Evolutionary conservation across 2,113 vertebrate genomes (phyloP).

Genomic region (Malurus alboscapulatus): DNA sequence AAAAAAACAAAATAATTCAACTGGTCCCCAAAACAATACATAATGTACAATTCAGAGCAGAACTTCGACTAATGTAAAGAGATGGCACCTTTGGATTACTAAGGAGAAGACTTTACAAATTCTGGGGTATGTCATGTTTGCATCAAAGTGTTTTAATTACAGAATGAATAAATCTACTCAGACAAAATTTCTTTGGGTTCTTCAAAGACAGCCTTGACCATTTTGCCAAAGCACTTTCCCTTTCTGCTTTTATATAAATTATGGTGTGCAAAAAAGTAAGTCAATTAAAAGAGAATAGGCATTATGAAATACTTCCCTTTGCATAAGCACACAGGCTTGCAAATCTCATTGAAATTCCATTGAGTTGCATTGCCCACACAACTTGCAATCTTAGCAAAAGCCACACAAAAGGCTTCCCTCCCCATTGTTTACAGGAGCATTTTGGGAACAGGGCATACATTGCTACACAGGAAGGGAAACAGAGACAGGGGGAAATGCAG

Average conservation of each 20-base stretch:
- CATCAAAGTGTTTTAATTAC: slow-evolving; percentile 17
- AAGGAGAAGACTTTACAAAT: neutral
- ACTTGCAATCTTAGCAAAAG: neutral
- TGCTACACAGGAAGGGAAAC: neutral
- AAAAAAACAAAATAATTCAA: neutral
- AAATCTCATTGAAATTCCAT: slow-evolving; percentile 27
- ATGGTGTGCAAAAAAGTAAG: neutral
- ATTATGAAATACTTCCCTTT: slow-evolving; percentile 12
- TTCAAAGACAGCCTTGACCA: slow-evolving; percentile 15
- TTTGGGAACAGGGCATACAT: neutral
- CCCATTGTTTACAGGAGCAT: neutral
- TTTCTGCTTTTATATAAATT: neutral
- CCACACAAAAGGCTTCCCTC: slow-evolving; percentile 44
- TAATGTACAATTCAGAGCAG: neutral
- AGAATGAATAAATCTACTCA: neutral
- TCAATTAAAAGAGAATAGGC: neutral
- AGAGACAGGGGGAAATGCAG: neutral
- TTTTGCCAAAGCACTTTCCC: neutral
- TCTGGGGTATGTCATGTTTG: neutral
- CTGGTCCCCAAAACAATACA: neutral
- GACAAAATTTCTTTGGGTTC: neutral
- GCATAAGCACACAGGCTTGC: neutral
- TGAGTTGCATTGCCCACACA: slow-evolving; percentile 22
- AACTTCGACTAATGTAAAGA: neutral
- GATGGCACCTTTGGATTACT: neutral